A percentile compares a stretch with the other conserved stretches of the same genome.
Conservation (phyloP, 2,888 invertebrate genomes). For the Cyclophora albipunctata region DNA sequence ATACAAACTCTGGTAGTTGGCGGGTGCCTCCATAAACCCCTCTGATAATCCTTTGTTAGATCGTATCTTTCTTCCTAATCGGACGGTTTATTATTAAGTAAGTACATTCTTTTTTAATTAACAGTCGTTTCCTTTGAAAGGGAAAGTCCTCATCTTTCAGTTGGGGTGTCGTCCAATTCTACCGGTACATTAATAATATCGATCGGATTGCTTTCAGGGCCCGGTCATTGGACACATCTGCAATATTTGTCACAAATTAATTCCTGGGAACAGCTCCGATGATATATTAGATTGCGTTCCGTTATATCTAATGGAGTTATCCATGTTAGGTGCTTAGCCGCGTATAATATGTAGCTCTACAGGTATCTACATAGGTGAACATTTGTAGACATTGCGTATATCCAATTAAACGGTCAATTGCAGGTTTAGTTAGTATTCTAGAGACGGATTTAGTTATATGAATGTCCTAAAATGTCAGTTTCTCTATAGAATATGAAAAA, state of each 20-base stretch:
- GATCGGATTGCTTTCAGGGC: slow-evolving; percentile 42
- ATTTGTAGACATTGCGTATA: neutral
- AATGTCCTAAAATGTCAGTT: too few species aligned
- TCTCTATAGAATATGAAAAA: too few species aligned
- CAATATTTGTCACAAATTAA: slow-evolving; percentile 34
- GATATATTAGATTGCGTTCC: slow-evolving; percentile 14
- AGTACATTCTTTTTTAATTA: slow-evolving; percentile 25
- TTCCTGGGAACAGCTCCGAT: slow-evolving; percentile 13
- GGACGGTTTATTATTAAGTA: too few species aligned
- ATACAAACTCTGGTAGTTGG: too few species aligned
- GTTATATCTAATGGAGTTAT: slow-evolving; percentile 9
- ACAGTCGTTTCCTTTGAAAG: slow-evolving; percentile 44
- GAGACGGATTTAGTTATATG: too few species aligned
- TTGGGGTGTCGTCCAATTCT: slow-evolving; percentile 21
- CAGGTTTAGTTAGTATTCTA: too few species aligned
- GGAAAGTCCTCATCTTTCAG: slow-evolving; percentile 20
- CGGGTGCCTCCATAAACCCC: too few species aligned
- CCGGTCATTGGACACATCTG: slow-evolving; percentile 29
- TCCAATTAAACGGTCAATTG: neutral
- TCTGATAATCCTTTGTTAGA: too few species aligned
- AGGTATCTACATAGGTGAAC: neutral
- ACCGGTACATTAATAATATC: slow-evolving; percentile 36
- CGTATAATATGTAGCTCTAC: too few species aligned
- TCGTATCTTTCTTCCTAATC: too few species aligned
- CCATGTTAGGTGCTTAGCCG: too few species aligned